Evolutionary conservation across 2,888 invertebrate genomes (phyloP).

Genomic region (Troides aeacus): DNA sequence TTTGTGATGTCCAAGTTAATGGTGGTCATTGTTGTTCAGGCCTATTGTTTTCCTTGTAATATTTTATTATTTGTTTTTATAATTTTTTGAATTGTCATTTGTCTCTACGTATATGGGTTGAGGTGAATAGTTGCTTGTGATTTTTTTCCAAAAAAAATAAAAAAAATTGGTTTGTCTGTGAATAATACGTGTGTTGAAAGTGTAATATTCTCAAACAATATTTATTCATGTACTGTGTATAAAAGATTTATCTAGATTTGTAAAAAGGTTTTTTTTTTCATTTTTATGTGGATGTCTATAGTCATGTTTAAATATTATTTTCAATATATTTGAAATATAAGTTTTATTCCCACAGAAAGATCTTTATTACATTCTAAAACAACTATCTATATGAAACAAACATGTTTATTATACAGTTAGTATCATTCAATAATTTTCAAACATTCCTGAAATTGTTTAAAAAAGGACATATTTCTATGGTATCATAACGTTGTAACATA

Average conservation of each 20-base stretch:
- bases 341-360: no score
- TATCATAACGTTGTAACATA: neutral
- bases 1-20: constrained; percentile 58
- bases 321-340: neutral
- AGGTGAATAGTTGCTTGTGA: constrained; percentile 13
- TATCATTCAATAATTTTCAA: neutral
- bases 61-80: constrained; percentile 69
- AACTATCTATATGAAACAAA: no score
- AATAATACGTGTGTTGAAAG: no score
- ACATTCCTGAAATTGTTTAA: neutral
- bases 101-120: constrained; percentile 37
- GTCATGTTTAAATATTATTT: neutral
- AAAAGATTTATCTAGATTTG: no score
- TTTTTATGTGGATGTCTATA: no score
- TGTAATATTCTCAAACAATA: no score
- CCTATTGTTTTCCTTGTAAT: constrained; percentile 62
- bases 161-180: no score
- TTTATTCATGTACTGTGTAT: no score
- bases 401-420: no score
- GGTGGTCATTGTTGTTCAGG: constrained; percentile 58
- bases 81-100: constrained; percentile 63
- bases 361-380: no score
- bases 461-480: neutral
- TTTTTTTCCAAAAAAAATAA: no score
- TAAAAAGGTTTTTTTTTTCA: no score